Conservation (phyloP, 2,797 vertebrate genomes). For the Fistularia commersonii region DNA sequence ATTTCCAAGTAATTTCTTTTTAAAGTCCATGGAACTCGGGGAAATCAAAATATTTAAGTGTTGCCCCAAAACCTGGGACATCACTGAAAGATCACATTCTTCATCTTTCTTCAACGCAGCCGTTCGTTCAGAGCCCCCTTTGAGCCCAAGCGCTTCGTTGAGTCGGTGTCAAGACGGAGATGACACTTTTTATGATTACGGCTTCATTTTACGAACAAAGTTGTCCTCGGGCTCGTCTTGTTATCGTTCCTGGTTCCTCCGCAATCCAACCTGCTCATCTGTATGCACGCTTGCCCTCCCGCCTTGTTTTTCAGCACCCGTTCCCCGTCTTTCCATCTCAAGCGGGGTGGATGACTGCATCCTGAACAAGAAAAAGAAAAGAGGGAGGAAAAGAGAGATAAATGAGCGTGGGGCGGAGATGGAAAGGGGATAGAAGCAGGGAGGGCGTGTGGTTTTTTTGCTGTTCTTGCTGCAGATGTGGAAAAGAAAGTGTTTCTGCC, state of each 20-base stretch:
- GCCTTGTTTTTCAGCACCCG: slow-evolving; percentile 8
- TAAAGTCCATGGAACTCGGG: no score
- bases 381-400: not conserved
- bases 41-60: no score
- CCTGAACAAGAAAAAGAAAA: slow-evolving; percentile 18
- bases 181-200: no score
- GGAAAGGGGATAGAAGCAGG: not conserved
- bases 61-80: no score
- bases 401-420: not conserved
- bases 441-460: not conserved
- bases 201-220: no score
- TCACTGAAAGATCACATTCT: no score
- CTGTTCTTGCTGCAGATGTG: slow-evolving; percentile 10
- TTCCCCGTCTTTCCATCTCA: slow-evolving; percentile 9
- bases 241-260: slow-evolving; percentile 6
- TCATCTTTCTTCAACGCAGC: no score
- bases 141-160: no score
- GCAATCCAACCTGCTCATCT: slow-evolving; percentile 22
- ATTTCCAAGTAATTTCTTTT: no score
- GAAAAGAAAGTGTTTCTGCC: slow-evolving; percentile 51
- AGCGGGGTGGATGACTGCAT: slow-evolving; percentile 6
- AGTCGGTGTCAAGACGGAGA: no score
- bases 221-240: not conserved
- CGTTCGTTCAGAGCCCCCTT: no score
- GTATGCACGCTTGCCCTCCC: slow-evolving; percentile 34